Conservation (phyloP, 2,888 invertebrate genomes). For the Rhamphomyia laevipes region DNA sequence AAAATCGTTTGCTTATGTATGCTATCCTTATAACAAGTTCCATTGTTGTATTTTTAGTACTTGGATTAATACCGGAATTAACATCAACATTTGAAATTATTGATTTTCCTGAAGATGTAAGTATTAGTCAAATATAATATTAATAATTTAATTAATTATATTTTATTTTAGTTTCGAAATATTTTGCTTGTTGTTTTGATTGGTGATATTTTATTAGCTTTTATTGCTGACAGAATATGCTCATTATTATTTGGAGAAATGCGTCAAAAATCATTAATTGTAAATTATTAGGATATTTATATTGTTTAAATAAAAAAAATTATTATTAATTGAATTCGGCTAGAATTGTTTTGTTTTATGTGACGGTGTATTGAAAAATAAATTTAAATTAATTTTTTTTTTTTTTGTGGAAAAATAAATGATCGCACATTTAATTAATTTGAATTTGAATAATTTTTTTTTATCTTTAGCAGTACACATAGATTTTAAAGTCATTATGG, state of each 20-base stretch:
- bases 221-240: conserved; percentile 71
- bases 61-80: conserved; percentile 75
- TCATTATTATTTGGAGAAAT: conserved; percentile 80
- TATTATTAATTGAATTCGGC: too few species aligned
- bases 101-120: conserved; percentile 81
- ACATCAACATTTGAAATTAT: conserved; percentile 90
- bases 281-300: conserved; percentile 5
- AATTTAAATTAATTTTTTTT: too few species aligned
- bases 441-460: too few species aligned
- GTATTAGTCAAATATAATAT: conserved; percentile 26
- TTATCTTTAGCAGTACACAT: too few species aligned
- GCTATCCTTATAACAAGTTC: conserved; percentile 75
- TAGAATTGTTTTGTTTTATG: too few species aligned
- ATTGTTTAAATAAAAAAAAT: too few species aligned
- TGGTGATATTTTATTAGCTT: conserved; percentile 78
- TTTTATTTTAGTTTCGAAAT: conserved; percentile 70
- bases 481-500: too few species aligned
- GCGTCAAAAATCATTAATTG: conserved; percentile 35
- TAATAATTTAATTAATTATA: not conserved
- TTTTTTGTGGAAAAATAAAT: too few species aligned
- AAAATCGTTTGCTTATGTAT: conserved; percentile 87
- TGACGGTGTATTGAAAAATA: too few species aligned
- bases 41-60: conserved; percentile 71
- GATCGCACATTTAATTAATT: too few species aligned
- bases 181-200: conserved; percentile 71